These are phyloP conservation scores for Drosophila fulvimacula DNA, from an alignment of 2,888 invertebrate species.

Conservation along the genomic window DNA sequence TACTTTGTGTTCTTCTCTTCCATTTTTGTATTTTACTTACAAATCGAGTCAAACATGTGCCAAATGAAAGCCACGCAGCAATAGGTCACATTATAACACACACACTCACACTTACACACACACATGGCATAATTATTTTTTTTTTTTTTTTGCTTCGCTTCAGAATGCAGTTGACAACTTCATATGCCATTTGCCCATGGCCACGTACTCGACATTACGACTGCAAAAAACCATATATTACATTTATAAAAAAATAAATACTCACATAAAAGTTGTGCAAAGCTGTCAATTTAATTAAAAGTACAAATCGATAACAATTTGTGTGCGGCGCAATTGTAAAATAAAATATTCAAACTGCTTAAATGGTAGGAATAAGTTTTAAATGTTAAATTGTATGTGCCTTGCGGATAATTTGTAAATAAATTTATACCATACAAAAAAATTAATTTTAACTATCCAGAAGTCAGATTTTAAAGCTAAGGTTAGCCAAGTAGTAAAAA, in stretches of 20 bases:
- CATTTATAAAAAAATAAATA: constrained; percentile 7
- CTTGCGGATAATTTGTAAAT: neutral
- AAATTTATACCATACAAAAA: no score
- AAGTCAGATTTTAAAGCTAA: neutral
- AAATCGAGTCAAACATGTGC: constrained; percentile 46
- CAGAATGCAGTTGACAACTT: constrained; percentile 60
- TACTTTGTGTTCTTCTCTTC: constrained; percentile 44
- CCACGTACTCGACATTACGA: constrained; percentile 18
- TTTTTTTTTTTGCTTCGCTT: neutral
- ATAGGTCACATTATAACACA: constrained; percentile 8
- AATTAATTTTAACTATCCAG: neutral
- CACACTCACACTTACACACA: neutral
- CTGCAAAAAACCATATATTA: neutral
- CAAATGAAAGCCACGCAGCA: constrained; percentile 32
- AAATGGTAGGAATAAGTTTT: neutral
- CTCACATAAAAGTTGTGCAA: constrained; percentile 10
- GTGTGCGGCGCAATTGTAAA: neutral
- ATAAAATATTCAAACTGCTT: constrained; percentile 1
- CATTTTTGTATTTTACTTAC: constrained; percentile 23
- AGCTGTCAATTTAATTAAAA: constrained; percentile 19
- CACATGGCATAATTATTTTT: neutral
- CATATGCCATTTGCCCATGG: constrained; percentile 24
- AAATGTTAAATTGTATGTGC: neutral
- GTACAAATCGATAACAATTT: constrained; percentile 7
- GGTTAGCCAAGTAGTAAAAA: neutral